Evolutionary conservation across 2,888 invertebrate genomes (phyloP).

Genomic region (Acrobasis suavella): DNA sequence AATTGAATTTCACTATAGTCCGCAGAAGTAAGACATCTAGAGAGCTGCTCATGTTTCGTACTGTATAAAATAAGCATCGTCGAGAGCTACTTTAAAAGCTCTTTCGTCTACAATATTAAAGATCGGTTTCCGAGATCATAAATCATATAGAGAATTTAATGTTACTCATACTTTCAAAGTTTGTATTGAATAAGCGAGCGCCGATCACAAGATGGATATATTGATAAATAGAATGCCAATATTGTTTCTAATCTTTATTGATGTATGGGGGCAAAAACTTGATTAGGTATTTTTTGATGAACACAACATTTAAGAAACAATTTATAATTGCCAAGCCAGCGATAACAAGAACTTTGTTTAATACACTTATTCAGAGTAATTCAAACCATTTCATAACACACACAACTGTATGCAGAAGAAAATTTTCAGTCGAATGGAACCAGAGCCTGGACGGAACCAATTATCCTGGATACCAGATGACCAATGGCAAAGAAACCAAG

Average conservation of each 20-base stretch:
- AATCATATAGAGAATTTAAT: constrained; percentile 27
- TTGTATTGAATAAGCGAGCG: constrained; percentile 21
- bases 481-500: too few relatives aligned
- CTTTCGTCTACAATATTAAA: constrained; percentile 26
- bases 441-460: too few relatives aligned
- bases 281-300: too few relatives aligned
- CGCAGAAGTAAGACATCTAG: neutral
- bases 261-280: neutral
- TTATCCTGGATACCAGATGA: too few relatives aligned
- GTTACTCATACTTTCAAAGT: constrained; percentile 27
- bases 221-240: constrained; percentile 10
- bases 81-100: constrained; percentile 26
- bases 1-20: constrained; percentile 3
- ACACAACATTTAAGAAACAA: neutral
- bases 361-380: too few relatives aligned
- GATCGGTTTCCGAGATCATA: constrained; percentile 27
- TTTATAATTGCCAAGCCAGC: neutral
- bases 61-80: constrained; percentile 23
- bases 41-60: constrained; percentile 10
- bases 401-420: too few relatives aligned
- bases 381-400: too few relatives aligned
- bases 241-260: constrained; percentile 1
- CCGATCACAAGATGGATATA: constrained; percentile 11
- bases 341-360: too few relatives aligned
- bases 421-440: too few relatives aligned